A percentile compares a stretch with the other conserved stretches of the same genome.
Conservation (phyloP, 23 tunicate species). For the Halocynthia aurantium region DNA sequence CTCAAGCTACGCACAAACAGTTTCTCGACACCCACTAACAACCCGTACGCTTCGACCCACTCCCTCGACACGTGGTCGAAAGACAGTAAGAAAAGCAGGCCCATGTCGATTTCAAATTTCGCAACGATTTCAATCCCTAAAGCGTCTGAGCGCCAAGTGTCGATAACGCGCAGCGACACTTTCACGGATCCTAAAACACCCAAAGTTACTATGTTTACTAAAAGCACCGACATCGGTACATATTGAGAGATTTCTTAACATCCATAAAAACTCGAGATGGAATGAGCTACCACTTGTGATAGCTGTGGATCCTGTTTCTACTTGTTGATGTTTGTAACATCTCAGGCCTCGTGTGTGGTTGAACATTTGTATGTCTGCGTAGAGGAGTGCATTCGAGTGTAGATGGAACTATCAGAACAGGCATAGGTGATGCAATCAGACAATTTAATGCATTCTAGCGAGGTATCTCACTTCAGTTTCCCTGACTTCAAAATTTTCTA, state of each 20-base stretch:
- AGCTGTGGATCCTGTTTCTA: too few relatives aligned
- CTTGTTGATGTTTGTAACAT: too few relatives aligned
- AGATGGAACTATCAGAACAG: too few relatives aligned
- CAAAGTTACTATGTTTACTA: conserved; percentile 7
- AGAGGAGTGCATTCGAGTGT: too few relatives aligned
- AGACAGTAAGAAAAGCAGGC: neutral
- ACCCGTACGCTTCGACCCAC: conserved; percentile 20
- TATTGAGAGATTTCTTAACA: neutral
- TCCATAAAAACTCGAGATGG: too few relatives aligned
- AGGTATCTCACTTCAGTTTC: too few relatives aligned
- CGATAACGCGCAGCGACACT: conserved; percentile 5
- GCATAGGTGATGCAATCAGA: too few relatives aligned
- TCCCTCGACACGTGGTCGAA: conserved; percentile 2
- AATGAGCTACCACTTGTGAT: too few relatives aligned
- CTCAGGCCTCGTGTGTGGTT: too few relatives aligned
- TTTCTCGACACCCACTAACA: conserved; percentile 27
- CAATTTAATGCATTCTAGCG: too few relatives aligned
- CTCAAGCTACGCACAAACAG: conserved; percentile 16
- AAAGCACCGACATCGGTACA: conserved; percentile 9
- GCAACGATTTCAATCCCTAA: conserved; percentile 11
- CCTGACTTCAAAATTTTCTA: too few relatives aligned
- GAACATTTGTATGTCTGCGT: too few relatives aligned
- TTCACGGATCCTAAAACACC: conserved; percentile 4
- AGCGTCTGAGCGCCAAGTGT: neutral
- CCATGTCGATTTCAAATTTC: neutral